Percentiles rank a stretch among this genome's conserved stretches.
Evolutionary conservation across 1,140 invertebrate genomes (phyloP).

Genomic region (Zeugodacus cucurbitae): DNA sequence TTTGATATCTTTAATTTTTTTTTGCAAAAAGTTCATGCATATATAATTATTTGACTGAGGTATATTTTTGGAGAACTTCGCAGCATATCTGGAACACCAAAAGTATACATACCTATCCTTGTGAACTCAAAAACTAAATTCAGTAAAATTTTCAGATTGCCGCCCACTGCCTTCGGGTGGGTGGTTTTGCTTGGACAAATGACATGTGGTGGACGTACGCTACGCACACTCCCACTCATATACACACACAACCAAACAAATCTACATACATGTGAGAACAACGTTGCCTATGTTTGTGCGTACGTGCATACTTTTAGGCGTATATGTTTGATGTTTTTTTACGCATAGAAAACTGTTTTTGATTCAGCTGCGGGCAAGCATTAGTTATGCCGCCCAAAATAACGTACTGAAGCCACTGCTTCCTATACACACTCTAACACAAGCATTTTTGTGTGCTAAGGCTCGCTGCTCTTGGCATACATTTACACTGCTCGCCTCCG

Average conservation of each 20-base stretch:
- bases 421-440: neutral
- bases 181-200: neutral
- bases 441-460: neutral
- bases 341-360: neutral
- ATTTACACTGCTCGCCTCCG: neutral
- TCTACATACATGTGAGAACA: neutral
- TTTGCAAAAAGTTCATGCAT: too few species aligned
- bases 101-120: too few species aligned
- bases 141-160: neutral
- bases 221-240: neutral
- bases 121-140: too few species aligned
- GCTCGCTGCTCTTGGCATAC: neutral
- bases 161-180: neutral
- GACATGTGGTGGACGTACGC: neutral
- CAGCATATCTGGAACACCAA: too few species aligned
- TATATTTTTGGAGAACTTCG: too few species aligned
- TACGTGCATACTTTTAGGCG: neutral
- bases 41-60: too few species aligned
- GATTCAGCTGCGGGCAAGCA: slow-evolving; percentile 2
- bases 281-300: neutral
- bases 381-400: slow-evolving; percentile 32
- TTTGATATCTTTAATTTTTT: too few species aligned
- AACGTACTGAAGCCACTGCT: neutral
- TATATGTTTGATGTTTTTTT: neutral
- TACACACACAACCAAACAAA: neutral